Evolutionary conservation across 2,113 vertebrate genomes (phyloP), one percentile per base, ranked within the genome.

Genomic region (Pteropus alecto): DNA sequence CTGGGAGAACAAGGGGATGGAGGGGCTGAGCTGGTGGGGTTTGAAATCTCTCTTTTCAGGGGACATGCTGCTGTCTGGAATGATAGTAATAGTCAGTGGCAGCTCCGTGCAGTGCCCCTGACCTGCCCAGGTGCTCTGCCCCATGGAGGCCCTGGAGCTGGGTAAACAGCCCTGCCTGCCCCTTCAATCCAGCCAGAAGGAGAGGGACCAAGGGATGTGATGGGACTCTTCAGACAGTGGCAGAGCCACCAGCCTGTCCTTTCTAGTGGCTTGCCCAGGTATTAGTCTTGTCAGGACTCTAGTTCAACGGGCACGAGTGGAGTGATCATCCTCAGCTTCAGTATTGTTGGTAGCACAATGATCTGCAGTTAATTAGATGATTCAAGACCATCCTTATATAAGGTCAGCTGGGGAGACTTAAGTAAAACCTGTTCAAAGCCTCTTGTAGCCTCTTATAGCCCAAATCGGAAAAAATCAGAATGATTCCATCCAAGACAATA

Each of bases 1-100:
- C 91, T 3, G 77, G 73, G 65, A 97, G 96, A 94, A 96, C 51
- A 77, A 92, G 94, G 96, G 95, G 96, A 95, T 76, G 84, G 93
- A 96, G 85, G 96, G 96, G 89, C 83, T 2, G 94, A 70, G 96
- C 96, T 95, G 41, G 8, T 35, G 0, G 18, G 98, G 84, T 48
- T 93, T 90, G 70, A 94, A 63, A 54, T 82, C 83, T 97, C 96
- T 94, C 83, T 63, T 73, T 97, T 91, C 97, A 28, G n/a, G 82
- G 94, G 58, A 86, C 18, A 1, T 51, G 94, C 63, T 41, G 77
- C 93, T 91, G 87, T 63, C 86, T 65, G 84, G 81, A 63, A 68
- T 95, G 96, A 98, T 60, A n/a, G 90, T 82, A 90, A 98, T 85
- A 61, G 84, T 93, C 5, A 3, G 15, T 38, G 89, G 78, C 94